Base-by-base conservation (phyloP, 2,888 invertebrate genomes). In the Leucoma salicis region DNA sequence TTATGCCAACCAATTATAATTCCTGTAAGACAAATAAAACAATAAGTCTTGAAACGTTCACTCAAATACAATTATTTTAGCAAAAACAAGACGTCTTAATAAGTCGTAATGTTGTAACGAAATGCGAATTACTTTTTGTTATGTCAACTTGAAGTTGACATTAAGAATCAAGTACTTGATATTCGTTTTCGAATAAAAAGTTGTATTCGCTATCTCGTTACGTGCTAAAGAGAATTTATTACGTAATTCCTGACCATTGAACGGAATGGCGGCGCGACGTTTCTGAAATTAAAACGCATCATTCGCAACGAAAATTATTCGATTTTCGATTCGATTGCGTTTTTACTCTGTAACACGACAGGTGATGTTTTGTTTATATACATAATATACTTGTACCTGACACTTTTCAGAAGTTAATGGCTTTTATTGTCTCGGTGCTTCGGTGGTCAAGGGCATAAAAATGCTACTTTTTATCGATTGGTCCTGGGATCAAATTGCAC, bases 81-180 rank as follows among this genome's bases (percentile, higher is more conserved):
- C n/a, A 54, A 53, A 50, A 56, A 39, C 41, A 36, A 43, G 24
- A 61, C 39, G 40, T 50, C 62, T 52, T 57, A 60, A 49, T 60
- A 60, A 48, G 35, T 25, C 11, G 35, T 49, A 58, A 55, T 38
- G 46, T 45, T 36, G 43, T 15, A 42, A 38, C 33, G 42, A 57
- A 64, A 62, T 53, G 50, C 49, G 34, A 50, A 53, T 58, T 55
- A 55, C 57, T 66, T 74, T 71, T 69, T 65, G 63, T 57, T 57
- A 56, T 53, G 54, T 60, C 59, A 60, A 53, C 45, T 49, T 65
- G 61, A 64, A 65, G 49, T 63, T 73, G 67, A 65, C 74, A 73
- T 74, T 74, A 66, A 57, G 53, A 55, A 57, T 53, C 63, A 54
- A 66, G 51, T 57, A 56, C 57, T 57, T 53, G 54, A 55, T 49